phyloP scores from a whole-genome alignment of 2,888 invertebrate genomes.

The Oeneis ivallda region DNA sequence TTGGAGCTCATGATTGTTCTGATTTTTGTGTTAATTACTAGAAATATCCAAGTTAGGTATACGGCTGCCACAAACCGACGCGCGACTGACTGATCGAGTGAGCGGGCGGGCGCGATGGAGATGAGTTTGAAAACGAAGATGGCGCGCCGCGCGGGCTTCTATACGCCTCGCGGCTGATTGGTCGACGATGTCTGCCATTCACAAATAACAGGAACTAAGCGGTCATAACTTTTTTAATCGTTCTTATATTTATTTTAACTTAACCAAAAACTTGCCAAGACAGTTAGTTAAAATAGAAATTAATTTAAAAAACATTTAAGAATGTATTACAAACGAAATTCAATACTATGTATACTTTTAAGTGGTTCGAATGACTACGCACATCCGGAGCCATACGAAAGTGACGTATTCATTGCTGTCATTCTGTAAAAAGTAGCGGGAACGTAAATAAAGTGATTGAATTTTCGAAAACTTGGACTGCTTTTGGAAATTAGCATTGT shows the following conservation, averaged over 20 bases:
- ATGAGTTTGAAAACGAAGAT: constrained; percentile 91
- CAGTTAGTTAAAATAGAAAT: background rate
- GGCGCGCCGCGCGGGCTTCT: constrained; percentile 89
- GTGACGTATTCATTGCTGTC: constrained; percentile 11
- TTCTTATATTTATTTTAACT: background rate
- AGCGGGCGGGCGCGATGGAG: constrained; percentile 77
- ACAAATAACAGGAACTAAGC: constrained; percentile 63
- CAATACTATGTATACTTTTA: background rate
- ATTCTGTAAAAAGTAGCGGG: constrained; percentile 54
- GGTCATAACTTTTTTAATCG: constrained; percentile 23
- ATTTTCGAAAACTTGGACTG: background rate
- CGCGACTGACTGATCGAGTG: constrained; percentile 86
- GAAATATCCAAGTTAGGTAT: constrained; percentile 65
- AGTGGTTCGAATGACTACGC: constrained; percentile 18
- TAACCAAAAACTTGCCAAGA: background rate
- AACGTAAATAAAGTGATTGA: constrained; percentile 48
- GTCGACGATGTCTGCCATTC: constrained; percentile 65
- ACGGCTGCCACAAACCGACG: constrained; percentile 83
- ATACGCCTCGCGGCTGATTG: constrained; percentile 66
- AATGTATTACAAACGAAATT: background rate
- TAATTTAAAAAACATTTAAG: background rate
- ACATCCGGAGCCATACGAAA: constrained; percentile 21
- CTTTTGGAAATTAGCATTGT: background rate
- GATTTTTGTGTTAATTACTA: constrained; percentile 74
- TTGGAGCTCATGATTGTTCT: constrained; percentile 80